Evolutionary conservation across 2,113 vertebrate species (phyloP).

Genomic region (Cyprinodon brontotheroides): DNA sequence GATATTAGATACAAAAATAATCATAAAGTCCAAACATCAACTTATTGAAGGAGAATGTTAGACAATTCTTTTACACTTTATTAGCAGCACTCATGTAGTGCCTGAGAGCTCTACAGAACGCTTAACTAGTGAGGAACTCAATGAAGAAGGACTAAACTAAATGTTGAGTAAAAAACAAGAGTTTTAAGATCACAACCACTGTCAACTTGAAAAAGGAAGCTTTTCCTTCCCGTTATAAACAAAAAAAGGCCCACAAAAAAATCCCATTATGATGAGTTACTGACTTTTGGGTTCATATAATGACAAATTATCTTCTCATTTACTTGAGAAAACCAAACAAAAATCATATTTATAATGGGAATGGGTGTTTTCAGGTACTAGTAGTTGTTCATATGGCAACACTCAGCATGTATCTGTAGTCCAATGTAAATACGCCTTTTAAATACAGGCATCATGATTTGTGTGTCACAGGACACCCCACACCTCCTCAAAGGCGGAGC

Average conservation of each 20-base stretch:
- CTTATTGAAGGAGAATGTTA: neutral
- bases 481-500: slow-evolving; percentile 93
- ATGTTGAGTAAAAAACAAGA: neutral
- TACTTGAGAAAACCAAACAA: neutral
- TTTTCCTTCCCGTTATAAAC: neutral
- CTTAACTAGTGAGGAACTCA: neutral
- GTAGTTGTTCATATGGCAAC: neutral
- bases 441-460: neutral
- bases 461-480: slow-evolving; percentile 88
- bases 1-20: neutral
- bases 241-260: neutral
- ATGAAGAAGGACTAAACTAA: neutral
- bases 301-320: neutral
- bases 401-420: slow-evolving; percentile 20
- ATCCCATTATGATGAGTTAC: neutral
- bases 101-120: neutral
- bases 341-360: neutral
- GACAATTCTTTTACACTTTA: neutral
- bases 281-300: neutral
- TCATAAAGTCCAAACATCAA: slow-evolving; percentile 12
- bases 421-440: slow-evolving; percentile 21
- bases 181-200: neutral
- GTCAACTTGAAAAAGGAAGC: neutral
- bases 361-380: neutral
- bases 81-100: no score